Percentiles rank a stretch among this genome's conserved stretches.
phyloP scores from a whole-genome alignment of 2,888 invertebrate species.

The Drosophila prolongata region DNA sequence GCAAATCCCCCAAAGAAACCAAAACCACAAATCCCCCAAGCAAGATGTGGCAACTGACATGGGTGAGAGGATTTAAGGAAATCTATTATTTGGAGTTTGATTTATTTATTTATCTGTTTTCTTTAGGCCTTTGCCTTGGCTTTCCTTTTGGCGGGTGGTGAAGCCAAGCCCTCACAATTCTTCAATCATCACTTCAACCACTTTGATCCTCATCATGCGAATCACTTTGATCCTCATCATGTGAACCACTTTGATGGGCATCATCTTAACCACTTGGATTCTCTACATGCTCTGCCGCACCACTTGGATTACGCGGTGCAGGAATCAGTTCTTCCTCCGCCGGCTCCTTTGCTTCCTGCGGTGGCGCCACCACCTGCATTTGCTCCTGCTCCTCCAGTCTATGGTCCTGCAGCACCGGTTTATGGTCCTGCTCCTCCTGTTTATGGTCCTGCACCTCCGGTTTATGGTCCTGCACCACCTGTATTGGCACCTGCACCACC shows the following conservation, averaged over 20 bases:
- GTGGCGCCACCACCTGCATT: conserved; percentile 31
- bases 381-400: conserved; percentile 6
- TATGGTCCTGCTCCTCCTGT: conserved; percentile 15
- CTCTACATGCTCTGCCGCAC: conserved; percentile 59
- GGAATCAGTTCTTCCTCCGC: conserved; percentile 37
- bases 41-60: conserved; percentile 73
- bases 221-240: conserved; percentile 56
- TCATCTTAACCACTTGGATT: conserved; percentile 55
- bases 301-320: conserved; percentile 64
- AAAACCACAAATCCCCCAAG: conserved; percentile 20
- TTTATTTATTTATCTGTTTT: not conserved
- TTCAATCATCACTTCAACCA: conserved; percentile 64
- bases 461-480: conserved; percentile 6
- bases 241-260: conserved; percentile 52
- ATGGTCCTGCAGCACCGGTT: conserved; percentile 34
- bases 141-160: conserved; percentile 20
- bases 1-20: conserved; percentile 21
- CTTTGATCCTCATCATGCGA: conserved; percentile 56
- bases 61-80: conserved; percentile 63
- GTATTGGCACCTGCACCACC: conserved; percentile 20
- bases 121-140: conserved; percentile 54
- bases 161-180: conserved; percentile 75
- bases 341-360: conserved; percentile 26
- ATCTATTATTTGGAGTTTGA: not conserved
- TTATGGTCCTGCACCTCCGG: conserved; percentile 39